Evolutionary conservation across 2,888 invertebrate genomes (phyloP), one percentile per base, ranked within the genome.

Genomic region (Philonicus albiceps): DNA sequence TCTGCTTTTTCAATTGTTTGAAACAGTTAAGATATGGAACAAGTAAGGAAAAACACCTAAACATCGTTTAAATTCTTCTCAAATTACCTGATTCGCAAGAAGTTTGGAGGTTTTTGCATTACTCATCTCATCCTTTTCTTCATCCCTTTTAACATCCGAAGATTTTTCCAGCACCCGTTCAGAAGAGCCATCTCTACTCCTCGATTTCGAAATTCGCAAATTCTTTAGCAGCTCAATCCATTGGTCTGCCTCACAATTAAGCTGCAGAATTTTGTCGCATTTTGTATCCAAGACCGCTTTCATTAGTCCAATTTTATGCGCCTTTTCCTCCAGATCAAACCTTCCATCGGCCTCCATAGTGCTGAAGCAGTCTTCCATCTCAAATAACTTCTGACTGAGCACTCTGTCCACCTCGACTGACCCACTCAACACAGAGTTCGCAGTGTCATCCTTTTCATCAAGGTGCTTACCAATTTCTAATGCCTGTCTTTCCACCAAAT

Each of bases 141-240:
- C n/a, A 31, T 43, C 53, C 6, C 49, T 30, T 3, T 74, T 30
- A n/a, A n/a, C n/a, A 16, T 73, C n/a, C n/a, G 16, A 31, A 4
- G 2, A 31, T 4, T 74, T 34, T 74, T 74, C 31, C 30, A 6
- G 6, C 31, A 74, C 3, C 31, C n/a, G 13, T 13, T 80, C 49
- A n/a, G 74, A 37, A 31, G 74, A 34, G 1, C 31, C n/a, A 34
- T 31, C 37, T 4, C 80, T 30, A 8, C 49, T 80, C 0, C 80
- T 80, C 16, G 80, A 53, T 80, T 40, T 86, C 11, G 64, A 64
- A 78, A 78, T 76, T 43, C 55, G 55, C 16, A 86, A 27, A 64
- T 78, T 86, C 27, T 30, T 49, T 0, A 91, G 88, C 2, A 92
- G 87, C 73, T 91, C 90, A 73, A 89, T 88, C 91, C 92, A 91